phyloP scores from a whole-genome alignment of 1,140 invertebrate species.

The Drosophila lowei region DNA sequence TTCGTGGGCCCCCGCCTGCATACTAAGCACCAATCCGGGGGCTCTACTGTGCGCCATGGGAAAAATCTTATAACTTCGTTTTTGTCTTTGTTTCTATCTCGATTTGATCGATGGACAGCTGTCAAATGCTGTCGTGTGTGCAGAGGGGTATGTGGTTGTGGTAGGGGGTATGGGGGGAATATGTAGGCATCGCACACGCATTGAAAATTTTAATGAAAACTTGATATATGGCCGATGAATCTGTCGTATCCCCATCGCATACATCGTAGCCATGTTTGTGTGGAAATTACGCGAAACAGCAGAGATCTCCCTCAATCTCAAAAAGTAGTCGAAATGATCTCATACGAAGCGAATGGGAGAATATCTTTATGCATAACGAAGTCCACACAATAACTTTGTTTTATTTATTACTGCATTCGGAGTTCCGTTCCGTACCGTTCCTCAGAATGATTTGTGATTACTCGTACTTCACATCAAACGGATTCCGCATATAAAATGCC shows the following conservation, averaged over 20 bases:
- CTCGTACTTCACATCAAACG: too few species aligned
- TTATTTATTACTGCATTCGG: constrained; percentile 41
- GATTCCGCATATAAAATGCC: too few species aligned
- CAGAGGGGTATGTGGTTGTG: too few species aligned
- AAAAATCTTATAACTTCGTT: constrained; percentile 32
- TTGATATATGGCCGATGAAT: constrained; percentile 22
- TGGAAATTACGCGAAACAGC: too few species aligned
- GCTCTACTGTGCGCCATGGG: constrained; percentile 24
- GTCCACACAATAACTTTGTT: constrained; percentile 28
- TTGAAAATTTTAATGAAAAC: constrained; percentile 41
- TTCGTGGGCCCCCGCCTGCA: constrained; percentile 46
- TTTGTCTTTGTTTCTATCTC: constrained; percentile 7
- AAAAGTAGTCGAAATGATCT: constrained; percentile 37
- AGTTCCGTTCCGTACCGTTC: constrained; percentile 2
- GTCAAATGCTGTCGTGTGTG: constrained; percentile 31
- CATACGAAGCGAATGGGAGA: constrained; percentile 15
- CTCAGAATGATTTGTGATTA: constrained; percentile 16
- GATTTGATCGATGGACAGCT: constrained; percentile 42
- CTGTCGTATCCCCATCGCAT: neutral
- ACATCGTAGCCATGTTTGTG: constrained; percentile 11
- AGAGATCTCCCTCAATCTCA: constrained; percentile 4
- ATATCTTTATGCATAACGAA: constrained; percentile 37
- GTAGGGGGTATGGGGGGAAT: too few species aligned
- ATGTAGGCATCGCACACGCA: too few species aligned
- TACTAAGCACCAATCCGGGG: constrained; percentile 30